These are phyloP conservation scores for Leptodactylus fallax DNA, from an alignment of 2,797 vertebrate species.

Conservation along the genomic window DNA sequence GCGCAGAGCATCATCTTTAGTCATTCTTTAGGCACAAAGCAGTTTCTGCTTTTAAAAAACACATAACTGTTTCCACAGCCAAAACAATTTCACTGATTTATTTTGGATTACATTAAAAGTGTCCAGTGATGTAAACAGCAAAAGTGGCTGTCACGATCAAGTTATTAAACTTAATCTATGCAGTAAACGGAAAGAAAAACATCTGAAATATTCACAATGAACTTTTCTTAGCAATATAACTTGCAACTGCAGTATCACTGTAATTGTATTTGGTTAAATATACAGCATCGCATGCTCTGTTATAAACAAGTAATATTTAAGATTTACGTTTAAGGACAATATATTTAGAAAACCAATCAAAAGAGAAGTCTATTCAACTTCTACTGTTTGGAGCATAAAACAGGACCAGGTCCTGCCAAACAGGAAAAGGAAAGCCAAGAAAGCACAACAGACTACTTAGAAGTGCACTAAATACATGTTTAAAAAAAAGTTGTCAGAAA, in stretches of 20 bases:
- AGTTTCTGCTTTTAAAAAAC: conserved; percentile 8
- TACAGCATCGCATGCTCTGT: too few species aligned
- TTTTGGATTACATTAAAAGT: conserved; percentile 36
- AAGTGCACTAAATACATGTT: too few species aligned
- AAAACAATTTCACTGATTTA: conserved; percentile 44
- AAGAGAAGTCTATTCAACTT: too few species aligned
- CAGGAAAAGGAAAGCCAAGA: too few species aligned
- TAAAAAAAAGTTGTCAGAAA: too few species aligned
- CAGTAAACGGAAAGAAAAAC: conserved; percentile 29
- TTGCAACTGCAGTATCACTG: neutral
- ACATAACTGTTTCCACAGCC: neutral
- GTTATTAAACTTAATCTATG: conserved; percentile 27
- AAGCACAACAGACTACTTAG: too few species aligned
- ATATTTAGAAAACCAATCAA: too few species aligned
- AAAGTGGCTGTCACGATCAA: conserved; percentile 15
- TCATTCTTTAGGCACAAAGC: neutral
- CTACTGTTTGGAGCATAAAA: too few species aligned
- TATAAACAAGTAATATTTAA: too few species aligned
- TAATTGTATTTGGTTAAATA: neutral
- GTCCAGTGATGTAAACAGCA: conserved; percentile 25
- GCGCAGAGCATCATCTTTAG: neutral
- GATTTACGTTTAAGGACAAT: too few species aligned
- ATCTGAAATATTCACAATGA: conserved; percentile 7
- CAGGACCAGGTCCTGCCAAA: too few species aligned
- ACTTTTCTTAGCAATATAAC: neutral